Evolutionary conservation across 2,888 invertebrate species (phyloP).

Genomic region (Xylota sylvarum): DNA sequence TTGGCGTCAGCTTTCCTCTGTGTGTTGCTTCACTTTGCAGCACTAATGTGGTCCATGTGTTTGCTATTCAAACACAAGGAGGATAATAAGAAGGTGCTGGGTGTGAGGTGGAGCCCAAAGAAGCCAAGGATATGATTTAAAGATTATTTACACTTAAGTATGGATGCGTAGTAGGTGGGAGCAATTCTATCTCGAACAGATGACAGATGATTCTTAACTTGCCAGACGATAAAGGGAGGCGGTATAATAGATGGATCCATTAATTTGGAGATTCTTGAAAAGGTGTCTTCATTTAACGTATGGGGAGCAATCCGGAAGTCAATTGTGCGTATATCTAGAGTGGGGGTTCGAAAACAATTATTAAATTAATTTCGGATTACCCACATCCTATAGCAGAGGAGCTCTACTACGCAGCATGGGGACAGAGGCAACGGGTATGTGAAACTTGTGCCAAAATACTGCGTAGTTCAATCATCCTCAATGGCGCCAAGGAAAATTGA

Average conservation of each 20-base stretch:
- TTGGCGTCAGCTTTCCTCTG: constrained; percentile 54
- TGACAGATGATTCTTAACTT: constrained; percentile 25
- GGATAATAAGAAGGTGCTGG: neutral
- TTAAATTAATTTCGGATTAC: constrained; percentile 2
- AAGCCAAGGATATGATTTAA: constrained; percentile 41
- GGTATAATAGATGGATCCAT: constrained; percentile 30
- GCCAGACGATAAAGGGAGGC: constrained; percentile 5
- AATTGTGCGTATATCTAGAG: neutral
- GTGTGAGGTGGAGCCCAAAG: neutral
- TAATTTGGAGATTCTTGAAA: constrained; percentile 14
- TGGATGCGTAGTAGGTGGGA: constrained; percentile 9
- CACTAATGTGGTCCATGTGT: constrained; percentile 32
- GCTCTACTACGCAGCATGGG: neutral
- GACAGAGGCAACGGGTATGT: neutral
- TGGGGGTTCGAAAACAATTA: neutral
- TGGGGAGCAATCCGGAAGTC: constrained; percentile 9
- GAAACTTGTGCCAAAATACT: neutral
- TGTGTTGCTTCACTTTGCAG: constrained; percentile 6
- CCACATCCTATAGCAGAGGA: neutral
- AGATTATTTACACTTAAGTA: constrained; percentile 53
- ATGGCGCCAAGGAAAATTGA: neutral
- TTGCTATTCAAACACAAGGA: constrained; percentile 36
- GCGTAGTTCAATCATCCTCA: neutral
- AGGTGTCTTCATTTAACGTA: neutral
- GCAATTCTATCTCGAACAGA: constrained; percentile 15